Base-by-base conservation (phyloP, 2,888 invertebrate species). In the Lutraria lutraria region DNA sequence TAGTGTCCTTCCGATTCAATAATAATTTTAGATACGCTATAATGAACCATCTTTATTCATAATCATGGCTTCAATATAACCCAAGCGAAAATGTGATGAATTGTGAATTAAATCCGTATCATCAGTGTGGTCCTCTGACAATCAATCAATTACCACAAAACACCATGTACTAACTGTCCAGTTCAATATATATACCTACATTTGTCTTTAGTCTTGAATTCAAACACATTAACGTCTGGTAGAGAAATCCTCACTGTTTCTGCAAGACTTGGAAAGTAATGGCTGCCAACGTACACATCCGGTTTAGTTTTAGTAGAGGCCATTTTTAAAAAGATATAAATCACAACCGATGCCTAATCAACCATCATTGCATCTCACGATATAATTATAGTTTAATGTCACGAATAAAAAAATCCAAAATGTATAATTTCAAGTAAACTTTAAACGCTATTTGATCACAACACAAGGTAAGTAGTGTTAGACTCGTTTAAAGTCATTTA, bases 251-350 rank as follows among this genome's bases (percentile, higher is more conserved):
- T 76, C 34, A 76, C 76, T 31, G 29, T 76, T 34, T 76, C 76
- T 1, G 76, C 76, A 31, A 76, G 76, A 76, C 16, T 76, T 0
- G 76, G 31, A 19, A 76, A 76, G 25, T 76, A 76, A 19, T 34
- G 76, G 19, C 76, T 76, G 0, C 76, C 76, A 0, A 76, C 76
- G 34, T 76, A 76, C 13, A 76, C 76, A 31, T 76, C 76, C 76
- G 34, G 76, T 76, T 31, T 76, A 25, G 13, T 76, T 6, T 76
- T 76, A 10, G 29, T 31, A 31, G 76, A 76, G 19, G 76, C 29
- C 76, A 76, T 76, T 76, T 31, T 76, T 16, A 76, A 3, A 76
- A 6, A 56, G 12, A 56, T 19, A 16, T 31, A 76, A 76, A 13
- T 25, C 25, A 12, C n/a, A 68, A 25, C 25, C 12, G n/a, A 68